Conservation (phyloP, 2,797 vertebrate species). For the Anguilla marmorata region DNA sequence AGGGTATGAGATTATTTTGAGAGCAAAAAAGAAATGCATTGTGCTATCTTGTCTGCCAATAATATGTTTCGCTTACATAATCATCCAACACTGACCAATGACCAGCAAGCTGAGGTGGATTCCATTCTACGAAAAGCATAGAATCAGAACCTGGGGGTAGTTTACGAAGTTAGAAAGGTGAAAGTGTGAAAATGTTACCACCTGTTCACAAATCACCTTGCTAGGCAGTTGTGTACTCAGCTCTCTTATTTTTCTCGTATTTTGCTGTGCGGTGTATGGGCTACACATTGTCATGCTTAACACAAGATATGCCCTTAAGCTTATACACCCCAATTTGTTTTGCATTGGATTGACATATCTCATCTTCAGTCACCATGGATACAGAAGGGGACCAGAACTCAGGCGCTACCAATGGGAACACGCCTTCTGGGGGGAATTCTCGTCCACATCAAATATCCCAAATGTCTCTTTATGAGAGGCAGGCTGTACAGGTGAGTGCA, state of each 20-base stretch:
- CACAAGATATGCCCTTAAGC: background rate
- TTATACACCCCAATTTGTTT: background rate
- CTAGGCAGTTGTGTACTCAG: background rate
- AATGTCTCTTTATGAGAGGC: slow-evolving; percentile 96
- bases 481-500: slow-evolving; percentile 89
- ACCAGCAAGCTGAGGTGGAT: background rate
- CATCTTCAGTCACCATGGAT: slow-evolving; percentile 79
- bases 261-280: background rate
- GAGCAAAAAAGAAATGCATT: background rate
- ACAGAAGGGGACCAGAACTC: slow-evolving; percentile 93
- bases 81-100: background rate
- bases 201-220: background rate
- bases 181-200: background rate
- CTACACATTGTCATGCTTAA: background rate
- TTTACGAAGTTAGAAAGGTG: background rate
- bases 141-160: background rate
- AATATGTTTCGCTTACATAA: background rate
- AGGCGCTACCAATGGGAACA: slow-evolving; percentile 78
- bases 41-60: background rate
- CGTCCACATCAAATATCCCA: slow-evolving; percentile 91
- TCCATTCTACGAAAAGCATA: background rate
- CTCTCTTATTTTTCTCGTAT: background rate
- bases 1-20: background rate
- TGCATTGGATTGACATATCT: slow-evolving; percentile 32
- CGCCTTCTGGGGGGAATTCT: slow-evolving; percentile 82